Conservation (phyloP, 35 echinoderm and acorn worm species). For the Chiridota heheva region DNA sequence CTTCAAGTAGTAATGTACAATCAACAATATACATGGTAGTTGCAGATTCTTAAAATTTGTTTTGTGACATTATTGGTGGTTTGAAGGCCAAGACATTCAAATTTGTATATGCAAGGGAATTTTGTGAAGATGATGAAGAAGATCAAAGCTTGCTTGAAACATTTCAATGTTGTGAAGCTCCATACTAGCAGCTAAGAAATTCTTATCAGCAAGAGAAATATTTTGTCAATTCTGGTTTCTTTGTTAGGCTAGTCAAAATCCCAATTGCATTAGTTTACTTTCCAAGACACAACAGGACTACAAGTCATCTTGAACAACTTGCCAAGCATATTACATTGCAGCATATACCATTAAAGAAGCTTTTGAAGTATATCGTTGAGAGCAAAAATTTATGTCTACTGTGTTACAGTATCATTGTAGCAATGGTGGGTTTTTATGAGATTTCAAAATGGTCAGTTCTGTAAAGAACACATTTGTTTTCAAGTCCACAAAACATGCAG, state of each 20-base stretch:
- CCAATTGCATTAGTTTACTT: slow-evolving; percentile 42
- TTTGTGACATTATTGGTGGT: slow-evolving; percentile 18
- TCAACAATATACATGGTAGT: slow-evolving; percentile 54
- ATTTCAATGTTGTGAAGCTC: slow-evolving; percentile 47
- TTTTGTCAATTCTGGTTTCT: slow-evolving; percentile 33
- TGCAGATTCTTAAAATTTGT: slow-evolving; percentile 30
- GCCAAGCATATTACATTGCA: slow-evolving; percentile 40
- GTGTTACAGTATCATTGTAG: not conserved
- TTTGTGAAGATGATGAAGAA: slow-evolving; percentile 17
- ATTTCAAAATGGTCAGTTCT: slow-evolving; percentile 37
- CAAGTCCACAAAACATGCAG: slow-evolving; percentile 38
- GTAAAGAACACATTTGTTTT: slow-evolving; percentile 19
- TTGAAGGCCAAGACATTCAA: slow-evolving; percentile 22
- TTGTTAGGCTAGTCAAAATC: slow-evolving; percentile 37
- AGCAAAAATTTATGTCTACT: not conserved
- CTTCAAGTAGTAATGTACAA: slow-evolving; percentile 29
- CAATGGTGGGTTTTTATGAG: not conserved
- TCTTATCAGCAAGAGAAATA: slow-evolving; percentile 44
- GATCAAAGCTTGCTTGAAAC: slow-evolving; percentile 3
- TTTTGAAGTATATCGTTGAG: slow-evolving; percentile 20
- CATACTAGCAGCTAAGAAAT: slow-evolving; percentile 31
- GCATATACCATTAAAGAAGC: slow-evolving; percentile 33
- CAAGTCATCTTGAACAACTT: slow-evolving; percentile 16
- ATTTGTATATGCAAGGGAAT: slow-evolving; percentile 9
- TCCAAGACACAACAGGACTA: slow-evolving; percentile 46